Conservation (phyloP, 1,140 invertebrate species). For the Papilio polytes region DNA sequence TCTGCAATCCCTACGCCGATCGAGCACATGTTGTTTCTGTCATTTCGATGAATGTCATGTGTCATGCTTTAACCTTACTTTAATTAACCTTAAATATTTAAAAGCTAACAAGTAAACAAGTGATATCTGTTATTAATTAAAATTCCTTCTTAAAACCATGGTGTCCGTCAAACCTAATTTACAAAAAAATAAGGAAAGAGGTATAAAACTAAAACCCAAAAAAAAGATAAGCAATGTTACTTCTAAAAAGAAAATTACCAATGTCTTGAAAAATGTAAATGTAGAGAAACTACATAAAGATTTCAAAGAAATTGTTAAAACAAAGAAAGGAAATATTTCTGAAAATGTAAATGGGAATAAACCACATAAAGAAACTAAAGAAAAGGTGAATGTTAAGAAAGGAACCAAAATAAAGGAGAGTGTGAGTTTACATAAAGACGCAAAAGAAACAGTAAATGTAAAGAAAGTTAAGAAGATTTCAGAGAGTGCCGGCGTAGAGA, state of each 20-base stretch:
- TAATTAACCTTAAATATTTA: not conserved
- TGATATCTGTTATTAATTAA: not conserved
- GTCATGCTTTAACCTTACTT: slow-evolving; percentile 21
- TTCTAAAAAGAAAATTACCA: slow-evolving; percentile 41
- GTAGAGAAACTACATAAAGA: slow-evolving; percentile 4
- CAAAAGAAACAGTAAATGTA: slow-evolving; percentile 29
- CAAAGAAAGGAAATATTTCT: slow-evolving; percentile 37
- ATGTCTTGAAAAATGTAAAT: slow-evolving; percentile 40
- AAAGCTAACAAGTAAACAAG: not conserved
- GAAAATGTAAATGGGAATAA: slow-evolving; percentile 31
- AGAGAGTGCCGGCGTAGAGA: slow-evolving; percentile 33
- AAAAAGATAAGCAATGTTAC: slow-evolving; percentile 35
- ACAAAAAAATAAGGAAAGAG: slow-evolving; percentile 28
- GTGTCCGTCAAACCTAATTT: slow-evolving; percentile 42
- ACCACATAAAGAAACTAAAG: not conserved
- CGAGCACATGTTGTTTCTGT: slow-evolving; percentile 1
- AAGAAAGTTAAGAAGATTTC: slow-evolving; percentile 41
- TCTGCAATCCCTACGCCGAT: not conserved
- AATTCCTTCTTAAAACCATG: slow-evolving; percentile 38
- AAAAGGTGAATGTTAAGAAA: slow-evolving; percentile 39
- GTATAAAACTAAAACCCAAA: slow-evolving; percentile 32
- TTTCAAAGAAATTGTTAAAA: slow-evolving; percentile 34
- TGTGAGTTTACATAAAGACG: slow-evolving; percentile 18
- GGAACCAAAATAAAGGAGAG: slow-evolving; percentile 35
- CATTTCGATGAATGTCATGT: not conserved